Evolutionary conservation across 2,888 invertebrate species (phyloP).

Genomic region (Notodonta ziczac): DNA sequence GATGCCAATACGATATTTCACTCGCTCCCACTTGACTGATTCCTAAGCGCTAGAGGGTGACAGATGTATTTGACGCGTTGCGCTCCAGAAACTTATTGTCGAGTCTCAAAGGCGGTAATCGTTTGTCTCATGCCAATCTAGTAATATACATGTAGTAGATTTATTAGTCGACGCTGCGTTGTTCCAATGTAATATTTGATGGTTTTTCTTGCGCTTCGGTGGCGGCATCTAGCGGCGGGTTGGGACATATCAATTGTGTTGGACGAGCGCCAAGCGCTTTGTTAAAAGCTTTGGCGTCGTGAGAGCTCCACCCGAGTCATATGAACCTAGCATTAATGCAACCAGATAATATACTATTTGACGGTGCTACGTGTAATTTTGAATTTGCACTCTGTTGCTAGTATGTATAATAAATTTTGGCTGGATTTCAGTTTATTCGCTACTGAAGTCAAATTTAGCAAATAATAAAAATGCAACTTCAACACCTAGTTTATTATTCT

Average conservation of each 20-base stretch:
- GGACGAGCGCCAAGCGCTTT: slow-evolving; percentile 70
- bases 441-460: background rate
- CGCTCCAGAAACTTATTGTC: slow-evolving; percentile 45
- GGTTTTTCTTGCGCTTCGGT: slow-evolving; percentile 39
- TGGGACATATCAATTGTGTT: slow-evolving; percentile 54
- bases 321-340: slow-evolving; percentile 43
- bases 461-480: background rate
- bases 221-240: slow-evolving; percentile 64
- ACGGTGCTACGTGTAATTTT: slow-evolving; percentile 35
- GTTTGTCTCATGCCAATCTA: slow-evolving; percentile 52
- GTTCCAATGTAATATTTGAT: slow-evolving; percentile 46
- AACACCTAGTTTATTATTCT: background rate
- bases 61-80: slow-evolving; percentile 59
- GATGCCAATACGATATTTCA: slow-evolving; percentile 69
- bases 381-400: slow-evolving; percentile 44
- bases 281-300: slow-evolving; percentile 67
- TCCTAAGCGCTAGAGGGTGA: slow-evolving; percentile 65
- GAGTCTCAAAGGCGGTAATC: slow-evolving; percentile 54
- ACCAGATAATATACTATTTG: slow-evolving; percentile 45
- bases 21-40: slow-evolving; percentile 74
- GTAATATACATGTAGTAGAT: slow-evolving; percentile 53
- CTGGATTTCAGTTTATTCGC: background rate
- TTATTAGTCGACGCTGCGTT: slow-evolving; percentile 53
- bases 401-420: slow-evolving; percentile 1
- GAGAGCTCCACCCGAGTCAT: slow-evolving; percentile 46